These are phyloP conservation scores for Ictalurus punctatus DNA, from an alignment of 2,113 vertebrate species.

Conservation along the genomic window DNA sequence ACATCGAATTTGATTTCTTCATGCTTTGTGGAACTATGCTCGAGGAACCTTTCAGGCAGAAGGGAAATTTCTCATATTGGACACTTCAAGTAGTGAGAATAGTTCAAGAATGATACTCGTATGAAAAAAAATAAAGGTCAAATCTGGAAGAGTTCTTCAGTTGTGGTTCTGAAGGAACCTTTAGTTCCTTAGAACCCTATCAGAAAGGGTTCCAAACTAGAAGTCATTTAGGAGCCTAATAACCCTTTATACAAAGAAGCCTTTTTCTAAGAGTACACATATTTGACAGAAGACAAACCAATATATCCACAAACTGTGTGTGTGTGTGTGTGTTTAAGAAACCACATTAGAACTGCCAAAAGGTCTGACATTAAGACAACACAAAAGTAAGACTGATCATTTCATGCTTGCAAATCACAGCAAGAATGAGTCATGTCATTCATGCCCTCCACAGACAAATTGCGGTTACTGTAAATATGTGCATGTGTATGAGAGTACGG, in stretches of 20 bases:
- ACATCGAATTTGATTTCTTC: not conserved
- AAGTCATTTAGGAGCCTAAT: not conserved
- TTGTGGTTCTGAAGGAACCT: no score
- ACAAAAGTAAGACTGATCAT: slow-evolving; percentile 59
- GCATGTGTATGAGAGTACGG: not conserved
- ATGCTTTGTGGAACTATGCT: no score
- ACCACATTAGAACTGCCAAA: slow-evolving; percentile 40
- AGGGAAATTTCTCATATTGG: not conserved
- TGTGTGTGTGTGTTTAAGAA: slow-evolving; percentile 26
- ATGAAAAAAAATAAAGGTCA: not conserved
- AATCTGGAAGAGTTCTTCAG: not conserved
- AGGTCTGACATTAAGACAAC: slow-evolving; percentile 59
- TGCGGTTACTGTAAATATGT: slow-evolving; percentile 58
- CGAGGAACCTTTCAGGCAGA: not conserved
- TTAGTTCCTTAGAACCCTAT: not conserved
- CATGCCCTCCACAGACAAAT: slow-evolving; percentile 69
- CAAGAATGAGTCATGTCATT: slow-evolving; percentile 53
- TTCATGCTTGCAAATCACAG: slow-evolving; percentile 67
- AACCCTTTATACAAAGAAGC: not conserved
- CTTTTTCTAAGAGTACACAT: not conserved
- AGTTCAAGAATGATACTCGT: not conserved
- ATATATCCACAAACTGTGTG: not conserved
- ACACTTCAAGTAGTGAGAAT: not conserved
- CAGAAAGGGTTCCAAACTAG: not conserved
- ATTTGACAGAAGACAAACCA: not conserved